Evolutionary conservation across 2,113 vertebrate species (phyloP).

Genomic region (Bufo bufo): DNA sequence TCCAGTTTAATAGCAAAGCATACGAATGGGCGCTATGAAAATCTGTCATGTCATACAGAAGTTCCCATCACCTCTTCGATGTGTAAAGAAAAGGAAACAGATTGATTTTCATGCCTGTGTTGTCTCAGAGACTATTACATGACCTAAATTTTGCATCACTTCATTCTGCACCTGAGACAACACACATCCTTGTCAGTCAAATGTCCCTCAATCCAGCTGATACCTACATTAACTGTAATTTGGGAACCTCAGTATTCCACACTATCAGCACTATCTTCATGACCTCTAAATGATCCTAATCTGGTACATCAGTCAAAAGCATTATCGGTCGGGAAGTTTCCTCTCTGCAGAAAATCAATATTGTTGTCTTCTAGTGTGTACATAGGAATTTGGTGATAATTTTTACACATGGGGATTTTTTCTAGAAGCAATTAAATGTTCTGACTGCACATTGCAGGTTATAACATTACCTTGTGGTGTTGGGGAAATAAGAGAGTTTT

Average conservation of each 20-base stretch:
- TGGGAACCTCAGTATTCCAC: not conserved
- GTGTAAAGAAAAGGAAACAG: conserved; percentile 19
- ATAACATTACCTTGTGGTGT: too few relatives aligned
- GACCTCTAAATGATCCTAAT: conserved; percentile 22
- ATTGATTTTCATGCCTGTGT: conserved; percentile 4
- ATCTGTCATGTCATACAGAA: not conserved
- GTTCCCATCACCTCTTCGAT: not conserved
- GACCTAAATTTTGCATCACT: conserved; percentile 18
- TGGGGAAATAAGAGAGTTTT: too few relatives aligned
- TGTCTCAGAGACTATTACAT: conserved; percentile 19
- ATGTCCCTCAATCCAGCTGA: not conserved
- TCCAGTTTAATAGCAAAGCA: not conserved
- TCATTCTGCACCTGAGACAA: conserved; percentile 2
- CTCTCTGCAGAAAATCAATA: not conserved
- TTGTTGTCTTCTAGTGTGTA: not conserved
- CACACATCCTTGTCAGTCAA: conserved; percentile 10
- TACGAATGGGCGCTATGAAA: not conserved
- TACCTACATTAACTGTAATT: not conserved
- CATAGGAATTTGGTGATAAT: not conserved
- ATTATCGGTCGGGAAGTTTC: conserved; percentile 3
- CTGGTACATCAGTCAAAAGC: conserved; percentile 1
- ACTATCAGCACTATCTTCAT: not conserved
- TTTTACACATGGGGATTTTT: not conserved
- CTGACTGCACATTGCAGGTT: not conserved
- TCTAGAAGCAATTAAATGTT: not conserved